A percentile compares a stretch with the other conserved stretches of the same genome.
phyloP scores from a whole-genome alignment of 2,888 invertebrate species.

The Chrysina gloriosa region DNA sequence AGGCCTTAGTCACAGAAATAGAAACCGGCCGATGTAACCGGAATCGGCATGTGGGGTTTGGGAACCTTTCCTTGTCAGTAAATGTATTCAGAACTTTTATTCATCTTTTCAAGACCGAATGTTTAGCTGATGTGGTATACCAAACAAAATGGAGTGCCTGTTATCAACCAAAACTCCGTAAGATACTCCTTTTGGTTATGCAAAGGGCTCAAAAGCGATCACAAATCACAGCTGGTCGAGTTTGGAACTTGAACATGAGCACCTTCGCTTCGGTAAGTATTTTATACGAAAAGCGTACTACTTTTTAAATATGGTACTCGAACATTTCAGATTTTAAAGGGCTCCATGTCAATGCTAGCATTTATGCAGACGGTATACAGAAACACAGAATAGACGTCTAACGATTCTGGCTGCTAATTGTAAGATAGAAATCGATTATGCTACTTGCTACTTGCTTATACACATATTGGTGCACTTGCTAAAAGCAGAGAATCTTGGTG shows the following conservation, averaged over 20 bases:
- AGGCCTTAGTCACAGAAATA: no score
- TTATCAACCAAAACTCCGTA: constrained; percentile 9
- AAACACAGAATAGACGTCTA: no score
- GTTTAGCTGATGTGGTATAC: neutral
- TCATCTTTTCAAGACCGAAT: neutral
- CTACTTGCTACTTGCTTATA: no score
- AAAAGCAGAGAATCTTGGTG: no score
- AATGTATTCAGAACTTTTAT: neutral
- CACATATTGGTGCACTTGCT: no score
- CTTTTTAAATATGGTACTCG: neutral
- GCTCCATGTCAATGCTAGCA: constrained; percentile 10
- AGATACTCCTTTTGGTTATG: neutral
- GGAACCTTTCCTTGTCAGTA: no score
- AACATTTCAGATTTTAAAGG: neutral
- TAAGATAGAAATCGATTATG: no score
- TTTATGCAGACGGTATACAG: constrained; percentile 14
- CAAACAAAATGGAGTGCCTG: neutral
- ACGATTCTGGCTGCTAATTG: no score
- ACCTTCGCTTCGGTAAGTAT: neutral
- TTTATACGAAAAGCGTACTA: neutral
- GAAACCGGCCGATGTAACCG: no score
- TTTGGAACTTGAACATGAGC: constrained; percentile 13
- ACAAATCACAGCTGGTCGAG: constrained; percentile 13
- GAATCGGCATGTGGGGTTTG: no score
- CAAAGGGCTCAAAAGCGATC: constrained; percentile 2